phyloP scores from a whole-genome alignment of 2,797 vertebrate species.

The Margarornis squamiger region DNA sequence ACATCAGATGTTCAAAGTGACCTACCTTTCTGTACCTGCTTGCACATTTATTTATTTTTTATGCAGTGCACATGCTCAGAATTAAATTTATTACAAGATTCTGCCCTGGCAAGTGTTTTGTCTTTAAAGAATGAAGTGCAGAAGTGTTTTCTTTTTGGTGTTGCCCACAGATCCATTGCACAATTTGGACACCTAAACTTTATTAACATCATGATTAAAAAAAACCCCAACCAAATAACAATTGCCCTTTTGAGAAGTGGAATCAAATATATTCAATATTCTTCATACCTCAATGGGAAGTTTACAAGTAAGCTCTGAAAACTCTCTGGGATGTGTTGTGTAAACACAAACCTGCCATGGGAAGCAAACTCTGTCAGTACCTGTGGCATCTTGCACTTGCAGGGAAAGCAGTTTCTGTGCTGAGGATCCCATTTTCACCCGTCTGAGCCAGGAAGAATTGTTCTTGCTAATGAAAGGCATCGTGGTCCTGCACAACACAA shows the following conservation, averaged over 20 bases:
- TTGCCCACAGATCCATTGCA: not conserved
- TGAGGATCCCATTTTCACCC: not conserved
- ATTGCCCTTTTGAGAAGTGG: not conserved
- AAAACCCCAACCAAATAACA: not conserved
- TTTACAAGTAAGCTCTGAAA: slow-evolving; percentile 17
- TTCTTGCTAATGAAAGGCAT: not conserved
- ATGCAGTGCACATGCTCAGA: not conserved
- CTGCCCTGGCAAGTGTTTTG: not conserved
- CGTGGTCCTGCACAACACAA: not conserved
- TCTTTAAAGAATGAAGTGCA: not conserved
- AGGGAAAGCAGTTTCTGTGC: not conserved
- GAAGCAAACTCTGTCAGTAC: not conserved
- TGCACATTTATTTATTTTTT: not conserved
- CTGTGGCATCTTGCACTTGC: not conserved
- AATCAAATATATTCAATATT: not conserved
- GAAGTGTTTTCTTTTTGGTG: not conserved
- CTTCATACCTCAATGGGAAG: not conserved
- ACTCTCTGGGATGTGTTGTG: not conserved
- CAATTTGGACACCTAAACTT: slow-evolving; percentile 18
- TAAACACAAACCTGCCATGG: not conserved
- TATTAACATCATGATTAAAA: slow-evolving; percentile 2
- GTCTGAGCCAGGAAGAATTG: not conserved
- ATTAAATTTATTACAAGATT: slow-evolving; percentile 34
- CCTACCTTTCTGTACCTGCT: not conserved
- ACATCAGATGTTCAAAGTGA: not conserved